Conservation (phyloP, 2,797 vertebrate species). For the Mionectes olivaceus region DNA sequence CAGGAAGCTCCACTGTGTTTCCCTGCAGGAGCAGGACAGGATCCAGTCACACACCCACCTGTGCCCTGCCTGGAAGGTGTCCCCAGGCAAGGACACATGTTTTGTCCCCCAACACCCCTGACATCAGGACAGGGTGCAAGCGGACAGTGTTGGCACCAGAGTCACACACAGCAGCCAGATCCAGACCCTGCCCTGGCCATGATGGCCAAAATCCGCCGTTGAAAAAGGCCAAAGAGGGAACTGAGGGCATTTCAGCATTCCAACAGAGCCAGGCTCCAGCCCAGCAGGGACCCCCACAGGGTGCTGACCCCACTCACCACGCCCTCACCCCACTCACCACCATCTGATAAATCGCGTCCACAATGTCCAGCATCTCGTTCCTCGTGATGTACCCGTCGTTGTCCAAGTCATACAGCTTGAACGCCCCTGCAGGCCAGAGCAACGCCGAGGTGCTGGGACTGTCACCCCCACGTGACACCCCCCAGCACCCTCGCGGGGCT, state of each 20-base stretch:
- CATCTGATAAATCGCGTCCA: constrained; percentile 99
- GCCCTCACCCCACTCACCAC: constrained; percentile 85
- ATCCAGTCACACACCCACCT: rapidly evolving
- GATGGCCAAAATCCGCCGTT: rapidly evolving
- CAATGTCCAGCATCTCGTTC: constrained; percentile 98
- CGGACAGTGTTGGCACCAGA: rapidly evolving
- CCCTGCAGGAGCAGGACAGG: constrained; percentile 77
- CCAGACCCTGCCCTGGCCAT: background rate
- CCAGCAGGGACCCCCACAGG: background rate
- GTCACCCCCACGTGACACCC: rapidly evolving
- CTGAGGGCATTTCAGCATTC: background rate
- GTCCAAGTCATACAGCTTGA: constrained; percentile 97
- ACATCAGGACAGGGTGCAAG: background rate
- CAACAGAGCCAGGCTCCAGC: background rate
- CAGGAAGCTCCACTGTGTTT: constrained; percentile 96
- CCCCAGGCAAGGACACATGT: rapidly evolving
- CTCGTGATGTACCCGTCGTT: constrained; percentile 98
- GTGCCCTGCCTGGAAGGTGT: background rate
- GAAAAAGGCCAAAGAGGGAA: background rate
- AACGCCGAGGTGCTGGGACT: background rate
- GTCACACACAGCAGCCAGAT: background rate
- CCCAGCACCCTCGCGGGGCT: background rate
- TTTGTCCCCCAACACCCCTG: background rate
- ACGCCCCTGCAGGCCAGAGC: constrained; percentile 86
- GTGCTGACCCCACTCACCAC: rapidly evolving